phyloP scores from a whole-genome alignment of 2,888 invertebrate genomes.

The Campoplex capitator region DNA sequence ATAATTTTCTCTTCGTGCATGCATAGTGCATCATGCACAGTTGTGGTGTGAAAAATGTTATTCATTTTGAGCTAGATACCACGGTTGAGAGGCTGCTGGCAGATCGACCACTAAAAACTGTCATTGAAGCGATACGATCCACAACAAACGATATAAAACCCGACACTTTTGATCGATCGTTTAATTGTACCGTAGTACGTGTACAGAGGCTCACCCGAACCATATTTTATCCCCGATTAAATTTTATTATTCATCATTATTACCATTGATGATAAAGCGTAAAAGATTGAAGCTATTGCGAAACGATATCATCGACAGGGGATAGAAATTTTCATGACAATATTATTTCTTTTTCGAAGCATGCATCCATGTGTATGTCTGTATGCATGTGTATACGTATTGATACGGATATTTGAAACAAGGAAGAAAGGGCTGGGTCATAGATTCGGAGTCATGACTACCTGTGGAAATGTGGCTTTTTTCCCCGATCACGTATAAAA shows the following conservation, averaged over 20 bases:
- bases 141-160: constrained; percentile 37
- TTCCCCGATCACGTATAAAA: not conserved
- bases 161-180: constrained; percentile 58
- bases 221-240: constrained; percentile 10
- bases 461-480: not conserved
- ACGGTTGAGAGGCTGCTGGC: not conserved
- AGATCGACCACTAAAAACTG: constrained; percentile 50
- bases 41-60: not conserved
- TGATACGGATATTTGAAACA: not conserved
- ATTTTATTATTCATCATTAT: constrained; percentile 53
- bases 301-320: constrained; percentile 25
- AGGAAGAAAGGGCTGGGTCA: too few relatives aligned
- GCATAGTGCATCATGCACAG: not conserved
- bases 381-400: not conserved
- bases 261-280: constrained; percentile 19
- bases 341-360: not conserved
- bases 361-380: not conserved
- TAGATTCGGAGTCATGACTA: not conserved
- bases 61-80: not conserved
- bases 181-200: constrained; percentile 22
- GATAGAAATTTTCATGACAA: not conserved
- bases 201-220: not conserved
- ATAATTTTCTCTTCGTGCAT: not conserved
- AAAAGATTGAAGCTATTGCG: constrained; percentile 13
- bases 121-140: constrained; percentile 57